These are phyloP conservation scores for Actias luna DNA, from an alignment of 2,888 invertebrate genomes.

Conservation along the genomic window DNA sequence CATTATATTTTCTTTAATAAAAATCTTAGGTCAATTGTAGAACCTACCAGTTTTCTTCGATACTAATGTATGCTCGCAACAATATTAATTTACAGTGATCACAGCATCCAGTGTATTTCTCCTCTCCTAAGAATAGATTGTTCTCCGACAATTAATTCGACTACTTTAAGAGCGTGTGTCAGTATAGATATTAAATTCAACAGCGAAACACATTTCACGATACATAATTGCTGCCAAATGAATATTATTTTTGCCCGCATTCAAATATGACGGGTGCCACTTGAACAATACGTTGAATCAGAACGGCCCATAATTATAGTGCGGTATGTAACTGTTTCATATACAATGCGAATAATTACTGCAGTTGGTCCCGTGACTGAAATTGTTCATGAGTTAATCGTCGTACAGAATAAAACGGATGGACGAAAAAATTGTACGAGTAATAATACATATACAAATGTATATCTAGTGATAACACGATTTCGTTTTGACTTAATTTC, in stretches of 20 bases:
- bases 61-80: too few species aligned
- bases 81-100: neutral
- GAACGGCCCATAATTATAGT: conserved; percentile 63
- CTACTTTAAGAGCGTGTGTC: conserved; percentile 6
- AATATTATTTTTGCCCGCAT: conserved; percentile 29
- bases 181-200: neutral
- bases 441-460: conserved; percentile 19
- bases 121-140: neutral
- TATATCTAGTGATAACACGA: conserved; percentile 20
- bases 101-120: neutral
- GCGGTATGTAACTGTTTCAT: conserved; percentile 66
- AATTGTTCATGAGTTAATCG: conserved; percentile 67
- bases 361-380: conserved; percentile 64
- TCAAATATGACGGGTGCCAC: conserved; percentile 47
- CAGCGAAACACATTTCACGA: conserved; percentile 5
- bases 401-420: conserved; percentile 46
- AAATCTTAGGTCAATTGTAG: too few species aligned
- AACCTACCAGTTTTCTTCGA: too few species aligned
- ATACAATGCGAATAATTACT: conserved; percentile 76
- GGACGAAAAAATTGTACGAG: conserved; percentile 50
- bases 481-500: neutral
- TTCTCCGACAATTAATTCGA: neutral
- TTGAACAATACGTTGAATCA: conserved; percentile 77
- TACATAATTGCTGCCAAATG: conserved; percentile 23
- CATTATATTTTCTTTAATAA: too few species aligned